Percentiles rank a stretch among this genome's conserved stretches.
Evolutionary conservation across 2,888 invertebrate species (phyloP).

Genomic region (Horisme vitalbata): DNA sequence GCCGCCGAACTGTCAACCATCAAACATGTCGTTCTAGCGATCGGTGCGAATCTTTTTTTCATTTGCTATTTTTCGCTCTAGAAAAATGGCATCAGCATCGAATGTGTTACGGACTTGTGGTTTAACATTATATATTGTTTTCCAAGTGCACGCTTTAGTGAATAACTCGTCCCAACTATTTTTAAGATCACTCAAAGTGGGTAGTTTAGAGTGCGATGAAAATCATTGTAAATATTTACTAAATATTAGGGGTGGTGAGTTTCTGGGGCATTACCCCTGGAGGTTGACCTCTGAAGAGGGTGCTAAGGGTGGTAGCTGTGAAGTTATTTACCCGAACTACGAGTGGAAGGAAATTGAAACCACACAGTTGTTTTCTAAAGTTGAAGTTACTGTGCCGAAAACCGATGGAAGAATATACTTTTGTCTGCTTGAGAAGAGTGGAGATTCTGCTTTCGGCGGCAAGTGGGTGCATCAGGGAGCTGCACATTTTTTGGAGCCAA

Average conservation of each 20-base stretch:
- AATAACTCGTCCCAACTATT: conserved; percentile 47
- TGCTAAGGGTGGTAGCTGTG: conserved; percentile 59
- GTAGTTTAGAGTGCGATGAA: conserved; percentile 50
- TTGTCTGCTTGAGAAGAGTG: conserved; percentile 56
- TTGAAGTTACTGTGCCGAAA: conserved; percentile 58
- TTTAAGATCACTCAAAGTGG: conserved; percentile 58
- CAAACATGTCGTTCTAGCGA: conserved; percentile 64
- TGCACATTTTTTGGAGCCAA: conserved; percentile 63
- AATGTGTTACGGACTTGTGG: conserved; percentile 77
- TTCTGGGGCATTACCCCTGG: conserved; percentile 71
- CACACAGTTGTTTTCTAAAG: conserved; percentile 49
- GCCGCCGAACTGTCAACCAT: conserved; percentile 1
- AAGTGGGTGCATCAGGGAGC: conserved; percentile 81
- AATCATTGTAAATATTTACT: conserved; percentile 76
- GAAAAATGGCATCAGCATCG: conserved; percentile 63
- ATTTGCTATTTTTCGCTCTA: conserved; percentile 45
- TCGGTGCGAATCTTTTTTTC: conserved; percentile 48
- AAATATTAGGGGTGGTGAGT: conserved; percentile 64
- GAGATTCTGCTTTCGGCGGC: conserved; percentile 54
- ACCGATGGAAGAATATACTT: conserved; percentile 57
- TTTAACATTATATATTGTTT: conserved; percentile 59
- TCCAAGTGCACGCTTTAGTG: conserved; percentile 50
- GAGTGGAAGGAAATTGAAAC: conserved; percentile 65
- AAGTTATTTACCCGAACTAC: conserved; percentile 63
- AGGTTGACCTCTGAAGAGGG: conserved; percentile 61